phyloP scores from a whole-genome alignment of 2,113 vertebrate genomes.

The Triplophysa dalaica region DNA sequence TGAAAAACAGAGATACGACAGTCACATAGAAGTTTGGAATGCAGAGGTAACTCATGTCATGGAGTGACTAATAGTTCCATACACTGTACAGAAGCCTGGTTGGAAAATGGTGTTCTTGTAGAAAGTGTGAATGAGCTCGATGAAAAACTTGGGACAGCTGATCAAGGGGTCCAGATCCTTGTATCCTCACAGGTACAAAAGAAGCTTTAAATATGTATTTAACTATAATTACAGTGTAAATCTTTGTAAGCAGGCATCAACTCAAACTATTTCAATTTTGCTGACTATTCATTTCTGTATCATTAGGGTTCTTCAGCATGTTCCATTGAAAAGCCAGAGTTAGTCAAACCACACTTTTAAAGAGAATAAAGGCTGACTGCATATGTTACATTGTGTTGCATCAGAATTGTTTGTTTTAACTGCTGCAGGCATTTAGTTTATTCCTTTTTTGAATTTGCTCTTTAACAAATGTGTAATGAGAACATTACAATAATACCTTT shows the following conservation, averaged over 20 bases:
- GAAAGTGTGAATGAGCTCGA: conserved; percentile 9
- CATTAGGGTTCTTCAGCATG: conserved; percentile 47
- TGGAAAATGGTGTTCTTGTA: background rate
- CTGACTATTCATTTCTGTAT: background rate
- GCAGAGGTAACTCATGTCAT: too few species aligned
- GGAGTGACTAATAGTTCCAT: too few species aligned
- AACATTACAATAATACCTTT: too few species aligned
- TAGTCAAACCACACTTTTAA: conserved; percentile 6
- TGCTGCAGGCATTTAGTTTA: background rate
- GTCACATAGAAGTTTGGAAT: too few species aligned
- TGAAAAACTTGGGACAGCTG: conserved; percentile 3
- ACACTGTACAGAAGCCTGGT: too few species aligned
- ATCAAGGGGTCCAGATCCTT: background rate
- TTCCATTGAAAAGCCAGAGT: conserved; percentile 21
- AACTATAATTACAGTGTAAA: background rate
- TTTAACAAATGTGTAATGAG: background rate
- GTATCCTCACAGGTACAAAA: conserved; percentile 44
- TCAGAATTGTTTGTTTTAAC: background rate
- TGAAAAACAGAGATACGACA: too few species aligned
- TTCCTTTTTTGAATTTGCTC: background rate
- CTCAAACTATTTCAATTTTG: background rate
- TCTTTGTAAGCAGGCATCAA: too few species aligned
- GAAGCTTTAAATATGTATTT: background rate
- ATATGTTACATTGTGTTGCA: background rate
- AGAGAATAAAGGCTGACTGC: background rate